These are phyloP conservation scores for Squalus acanthias DNA, from an alignment of 2,797 vertebrate species.

Conservation along the genomic window DNA sequence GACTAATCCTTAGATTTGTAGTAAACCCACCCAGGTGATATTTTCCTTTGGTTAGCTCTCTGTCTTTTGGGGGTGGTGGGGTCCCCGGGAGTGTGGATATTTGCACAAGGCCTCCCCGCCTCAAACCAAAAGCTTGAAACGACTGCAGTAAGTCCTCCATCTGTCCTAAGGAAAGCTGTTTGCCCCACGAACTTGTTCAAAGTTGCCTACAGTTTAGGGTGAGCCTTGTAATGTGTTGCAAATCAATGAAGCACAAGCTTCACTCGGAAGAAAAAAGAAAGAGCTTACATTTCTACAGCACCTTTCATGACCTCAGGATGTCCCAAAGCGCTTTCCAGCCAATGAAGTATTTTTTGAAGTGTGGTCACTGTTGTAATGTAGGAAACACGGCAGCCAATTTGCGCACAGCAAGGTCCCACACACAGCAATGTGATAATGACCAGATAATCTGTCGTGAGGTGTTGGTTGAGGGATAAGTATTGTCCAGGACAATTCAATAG, in stretches of 20 bases:
- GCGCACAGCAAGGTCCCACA: neutral
- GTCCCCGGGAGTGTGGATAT: neutral
- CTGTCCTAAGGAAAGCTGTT: neutral
- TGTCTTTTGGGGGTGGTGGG: neutral
- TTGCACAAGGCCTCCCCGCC: neutral
- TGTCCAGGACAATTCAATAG: neutral
- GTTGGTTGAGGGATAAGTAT: neutral
- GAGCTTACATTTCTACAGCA: neutral
- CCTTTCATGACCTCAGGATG: neutral
- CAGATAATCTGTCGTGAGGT: neutral
- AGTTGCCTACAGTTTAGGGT: neutral
- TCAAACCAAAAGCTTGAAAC: neutral
- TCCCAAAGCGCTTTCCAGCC: neutral
- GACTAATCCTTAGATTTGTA: neutral
- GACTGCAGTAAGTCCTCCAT: neutral
- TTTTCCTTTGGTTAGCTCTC: neutral
- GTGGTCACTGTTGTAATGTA: neutral
- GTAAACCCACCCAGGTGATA: neutral
- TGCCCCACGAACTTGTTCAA: neutral
- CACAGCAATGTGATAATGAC: neutral
- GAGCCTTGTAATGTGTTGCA: neutral
- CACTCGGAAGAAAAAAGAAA: no score
- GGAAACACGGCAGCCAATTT: neutral
- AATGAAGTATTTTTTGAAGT: neutral
- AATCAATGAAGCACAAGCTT: neutral